Conservation (phyloP, 2,888 invertebrate genomes). For the Hemicrepidius hirtus region DNA sequence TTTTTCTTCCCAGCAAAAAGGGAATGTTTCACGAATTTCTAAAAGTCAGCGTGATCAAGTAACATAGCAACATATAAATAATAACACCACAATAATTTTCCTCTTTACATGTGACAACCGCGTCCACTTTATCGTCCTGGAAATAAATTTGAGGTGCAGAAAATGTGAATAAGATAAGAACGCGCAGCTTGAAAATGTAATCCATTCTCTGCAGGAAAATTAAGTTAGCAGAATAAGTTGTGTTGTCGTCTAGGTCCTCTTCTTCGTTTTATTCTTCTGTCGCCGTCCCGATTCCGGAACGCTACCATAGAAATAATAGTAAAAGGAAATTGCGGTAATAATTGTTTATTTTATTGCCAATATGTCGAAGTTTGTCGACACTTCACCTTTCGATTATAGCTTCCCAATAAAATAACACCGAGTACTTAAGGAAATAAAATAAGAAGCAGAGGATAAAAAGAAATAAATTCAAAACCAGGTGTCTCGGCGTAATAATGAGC, state of each 20-base stretch:
- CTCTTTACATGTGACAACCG: slow-evolving; percentile 22
- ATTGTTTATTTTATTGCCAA: slow-evolving; percentile 35
- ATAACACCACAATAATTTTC: slow-evolving; percentile 35
- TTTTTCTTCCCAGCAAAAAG: slow-evolving; percentile 6
- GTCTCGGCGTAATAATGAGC: too few species aligned
- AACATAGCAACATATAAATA: slow-evolving; percentile 27
- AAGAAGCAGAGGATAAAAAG: too few species aligned
- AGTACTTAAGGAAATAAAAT: not conserved
- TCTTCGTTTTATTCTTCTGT: slow-evolving; percentile 34
- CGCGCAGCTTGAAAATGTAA: slow-evolving; percentile 44
- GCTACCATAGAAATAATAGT: slow-evolving; percentile 31
- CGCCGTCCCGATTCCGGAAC: slow-evolving; percentile 29
- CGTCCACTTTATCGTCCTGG: slow-evolving; percentile 37
- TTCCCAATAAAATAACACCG: not conserved
- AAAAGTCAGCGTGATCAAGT: not conserved
- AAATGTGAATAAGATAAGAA: slow-evolving; percentile 49
- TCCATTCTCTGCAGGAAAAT: slow-evolving; percentile 49
- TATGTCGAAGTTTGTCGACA: slow-evolving; percentile 25
- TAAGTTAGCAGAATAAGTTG: slow-evolving; percentile 49
- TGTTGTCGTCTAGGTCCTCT: slow-evolving; percentile 25
- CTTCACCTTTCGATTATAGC: slow-evolving; percentile 18
- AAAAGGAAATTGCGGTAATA: slow-evolving; percentile 31
- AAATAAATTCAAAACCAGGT: too few species aligned
- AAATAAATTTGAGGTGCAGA: slow-evolving; percentile 49
- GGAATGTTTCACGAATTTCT: not conserved